phyloP scores from a whole-genome alignment of 2,113 vertebrate genomes.

The Potamarius usumacintae region DNA sequence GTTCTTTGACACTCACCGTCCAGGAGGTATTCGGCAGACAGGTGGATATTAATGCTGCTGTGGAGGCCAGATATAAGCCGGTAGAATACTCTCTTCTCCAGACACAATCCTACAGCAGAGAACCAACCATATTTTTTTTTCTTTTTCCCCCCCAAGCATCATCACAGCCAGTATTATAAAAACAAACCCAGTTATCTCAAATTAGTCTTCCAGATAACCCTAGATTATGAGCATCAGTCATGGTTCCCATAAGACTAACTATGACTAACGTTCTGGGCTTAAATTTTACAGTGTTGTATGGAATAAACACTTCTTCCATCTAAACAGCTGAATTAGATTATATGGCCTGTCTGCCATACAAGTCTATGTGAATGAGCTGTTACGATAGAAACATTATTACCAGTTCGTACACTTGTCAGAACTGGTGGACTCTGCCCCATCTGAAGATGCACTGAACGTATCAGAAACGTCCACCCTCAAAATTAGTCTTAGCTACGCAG shows the following conservation, averaged over 20 bases:
- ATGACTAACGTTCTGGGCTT: background rate
- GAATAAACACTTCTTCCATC: background rate
- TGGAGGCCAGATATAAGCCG: constrained; percentile 95
- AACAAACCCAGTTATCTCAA: background rate
- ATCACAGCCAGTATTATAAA: background rate
- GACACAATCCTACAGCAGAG: constrained; percentile 81
- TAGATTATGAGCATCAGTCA: background rate
- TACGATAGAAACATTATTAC: background rate
- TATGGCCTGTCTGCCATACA: background rate
- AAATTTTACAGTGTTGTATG: background rate
- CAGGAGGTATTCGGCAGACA: constrained; percentile 87
- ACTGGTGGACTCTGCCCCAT: background rate
- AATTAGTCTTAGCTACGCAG: background rate
- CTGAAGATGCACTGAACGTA: background rate
- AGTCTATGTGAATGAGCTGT: background rate
- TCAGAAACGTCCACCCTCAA: background rate
- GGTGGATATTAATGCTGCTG: constrained; percentile 95
- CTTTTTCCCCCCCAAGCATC: background rate
- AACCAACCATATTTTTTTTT: background rate
- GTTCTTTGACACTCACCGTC: constrained; percentile 76
- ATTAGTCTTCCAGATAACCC: background rate
- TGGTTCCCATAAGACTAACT: background rate
- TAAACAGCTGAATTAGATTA: background rate
- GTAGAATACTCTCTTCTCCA: constrained; percentile 97
- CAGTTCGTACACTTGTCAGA: background rate